phyloP scores from a whole-genome alignment of 1,140 invertebrate species.

The Heliconius hermathena region DNA sequence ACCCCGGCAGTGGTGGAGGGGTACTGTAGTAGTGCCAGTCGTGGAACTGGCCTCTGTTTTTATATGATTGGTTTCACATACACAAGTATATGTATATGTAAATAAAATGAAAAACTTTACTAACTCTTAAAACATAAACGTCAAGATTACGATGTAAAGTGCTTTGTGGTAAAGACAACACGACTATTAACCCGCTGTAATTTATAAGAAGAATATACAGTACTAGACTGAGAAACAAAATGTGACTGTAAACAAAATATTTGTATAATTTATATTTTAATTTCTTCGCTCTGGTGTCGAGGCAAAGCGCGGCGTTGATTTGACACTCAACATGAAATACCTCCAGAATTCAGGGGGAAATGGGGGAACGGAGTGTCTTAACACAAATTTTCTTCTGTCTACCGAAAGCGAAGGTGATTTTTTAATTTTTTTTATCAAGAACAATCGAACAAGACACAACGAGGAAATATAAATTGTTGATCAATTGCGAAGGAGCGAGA shows the following conservation, averaged over 20 bases:
- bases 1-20: no score
- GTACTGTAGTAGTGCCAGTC: no score
- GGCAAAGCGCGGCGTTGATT: no score
- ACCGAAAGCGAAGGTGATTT: no score
- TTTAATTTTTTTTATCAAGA: no score
- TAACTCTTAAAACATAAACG: constrained; percentile 16
- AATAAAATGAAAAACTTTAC: constrained; percentile 23
- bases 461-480: constrained; percentile 3
- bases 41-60: neutral
- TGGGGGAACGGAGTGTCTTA: no score
- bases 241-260: no score
- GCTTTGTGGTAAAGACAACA: constrained; percentile 2
- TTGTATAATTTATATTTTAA: no score
- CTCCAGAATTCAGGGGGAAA: no score
- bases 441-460: neutral
- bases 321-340: no score
- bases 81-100: neutral
- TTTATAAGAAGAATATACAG: constrained; percentile 13
- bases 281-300: no score
- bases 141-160: constrained; percentile 14
- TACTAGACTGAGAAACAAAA: neutral
- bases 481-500: neutral
- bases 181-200: neutral
- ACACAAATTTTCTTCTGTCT: no score
- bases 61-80: neutral